These are phyloP conservation scores for Acanthosoma haemorrhoidale DNA, from an alignment of 2,888 invertebrate species.

Conservation along the genomic window DNA sequence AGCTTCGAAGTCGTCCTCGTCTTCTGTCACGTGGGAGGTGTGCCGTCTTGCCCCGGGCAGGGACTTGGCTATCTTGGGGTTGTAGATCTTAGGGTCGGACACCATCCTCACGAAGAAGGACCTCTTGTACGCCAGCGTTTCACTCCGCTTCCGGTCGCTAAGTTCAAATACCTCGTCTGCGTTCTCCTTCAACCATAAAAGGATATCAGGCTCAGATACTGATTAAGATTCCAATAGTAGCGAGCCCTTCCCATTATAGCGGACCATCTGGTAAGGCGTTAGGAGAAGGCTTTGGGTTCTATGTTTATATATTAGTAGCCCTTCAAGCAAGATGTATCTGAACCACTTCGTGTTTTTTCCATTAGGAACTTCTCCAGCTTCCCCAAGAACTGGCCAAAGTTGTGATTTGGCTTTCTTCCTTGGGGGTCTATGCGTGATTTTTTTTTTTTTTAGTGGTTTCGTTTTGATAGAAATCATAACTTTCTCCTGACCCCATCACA, in stretches of 20 bases:
- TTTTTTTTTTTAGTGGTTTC: background rate
- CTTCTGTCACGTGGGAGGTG: constrained; percentile 49
- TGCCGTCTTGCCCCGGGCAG: constrained; percentile 58
- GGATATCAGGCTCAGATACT: constrained; percentile 34
- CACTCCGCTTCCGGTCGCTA: constrained; percentile 66
- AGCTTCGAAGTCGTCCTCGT: constrained; percentile 43
- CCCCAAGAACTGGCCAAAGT: too few relatives aligned
- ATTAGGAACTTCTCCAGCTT: too few relatives aligned
- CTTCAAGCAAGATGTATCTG: too few relatives aligned
- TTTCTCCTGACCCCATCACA: too few relatives aligned
- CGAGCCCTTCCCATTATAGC: too few relatives aligned
- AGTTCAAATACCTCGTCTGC: constrained; percentile 71
- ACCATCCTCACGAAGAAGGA: constrained; percentile 98
- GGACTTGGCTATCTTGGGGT: constrained; percentile 79
- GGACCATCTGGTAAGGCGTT: too few relatives aligned
- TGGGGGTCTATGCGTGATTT: background rate
- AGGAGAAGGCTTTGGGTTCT: background rate
- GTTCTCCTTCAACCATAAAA: constrained; percentile 50
- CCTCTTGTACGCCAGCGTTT: constrained; percentile 81
- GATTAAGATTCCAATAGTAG: too few relatives aligned
- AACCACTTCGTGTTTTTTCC: too few relatives aligned
- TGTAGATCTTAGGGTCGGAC: constrained; percentile 93
- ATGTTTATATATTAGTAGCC: background rate
- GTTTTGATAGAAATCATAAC: too few relatives aligned
- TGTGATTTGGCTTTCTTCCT: too few relatives aligned